phyloP scores from a whole-genome alignment of 2,888 invertebrate species.

The Fabriciana adippe region DNA sequence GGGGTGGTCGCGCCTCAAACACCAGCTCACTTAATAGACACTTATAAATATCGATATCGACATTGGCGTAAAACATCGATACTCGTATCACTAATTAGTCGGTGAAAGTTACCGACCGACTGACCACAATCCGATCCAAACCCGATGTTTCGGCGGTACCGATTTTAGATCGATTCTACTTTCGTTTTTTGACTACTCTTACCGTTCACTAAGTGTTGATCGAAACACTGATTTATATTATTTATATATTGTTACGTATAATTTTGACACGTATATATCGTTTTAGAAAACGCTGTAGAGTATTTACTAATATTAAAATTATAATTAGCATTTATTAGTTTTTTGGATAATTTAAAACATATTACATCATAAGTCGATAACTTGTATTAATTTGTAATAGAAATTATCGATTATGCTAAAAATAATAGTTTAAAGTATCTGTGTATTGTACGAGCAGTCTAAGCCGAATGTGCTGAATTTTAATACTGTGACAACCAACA shows the following conservation, averaged over 20 bases:
- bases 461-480: too few species aligned
- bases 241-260: conserved; percentile 44
- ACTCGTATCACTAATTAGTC: conserved; percentile 74
- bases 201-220: conserved; percentile 62
- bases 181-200: conserved; percentile 81
- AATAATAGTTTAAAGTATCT: too few species aligned
- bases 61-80: conserved; percentile 66
- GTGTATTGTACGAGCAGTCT: too few species aligned
- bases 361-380: neutral
- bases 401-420: too few species aligned
- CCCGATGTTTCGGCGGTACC: conserved; percentile 73
- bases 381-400: neutral
- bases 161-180: conserved; percentile 81
- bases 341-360: neutral
- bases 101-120: conserved; percentile 80
- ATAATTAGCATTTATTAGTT: neutral
- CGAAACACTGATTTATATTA: conserved; percentile 62
- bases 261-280: conserved; percentile 4
- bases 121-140: conserved; percentile 72
- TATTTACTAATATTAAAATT: neutral
- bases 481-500: too few species aligned
- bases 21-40: conserved; percentile 38
- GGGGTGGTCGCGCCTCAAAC: conserved; percentile 29
- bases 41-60: conserved; percentile 66
- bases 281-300: neutral